phyloP scores from a whole-genome alignment of 2,113 vertebrate species.

The Grus americana region DNA sequence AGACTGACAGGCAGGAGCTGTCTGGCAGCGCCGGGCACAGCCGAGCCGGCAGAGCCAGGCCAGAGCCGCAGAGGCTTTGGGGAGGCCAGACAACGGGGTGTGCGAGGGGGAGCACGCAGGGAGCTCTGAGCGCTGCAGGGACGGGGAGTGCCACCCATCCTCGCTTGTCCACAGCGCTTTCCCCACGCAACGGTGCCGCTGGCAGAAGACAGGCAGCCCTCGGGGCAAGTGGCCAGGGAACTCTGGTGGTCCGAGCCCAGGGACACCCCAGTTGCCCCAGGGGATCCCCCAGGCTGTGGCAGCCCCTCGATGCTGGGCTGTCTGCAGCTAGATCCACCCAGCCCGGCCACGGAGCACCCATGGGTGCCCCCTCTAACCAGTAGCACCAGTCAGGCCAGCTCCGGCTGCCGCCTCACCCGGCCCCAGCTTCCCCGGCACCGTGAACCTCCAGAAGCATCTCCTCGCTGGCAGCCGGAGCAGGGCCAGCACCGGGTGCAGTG shows the following conservation, averaged over 20 bases:
- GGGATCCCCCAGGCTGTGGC: neutral
- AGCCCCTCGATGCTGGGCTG: neutral
- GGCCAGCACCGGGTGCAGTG: neutral
- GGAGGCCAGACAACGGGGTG: neutral
- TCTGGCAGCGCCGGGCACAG: neutral
- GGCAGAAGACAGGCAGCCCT: neutral
- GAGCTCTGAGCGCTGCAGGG: fast-evolving
- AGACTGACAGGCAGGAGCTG: neutral
- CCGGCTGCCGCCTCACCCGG: neutral
- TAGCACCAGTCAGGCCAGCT: slow-evolving; percentile 38
- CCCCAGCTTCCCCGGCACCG: fast-evolving
- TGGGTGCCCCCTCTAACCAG: slow-evolving; percentile 40
- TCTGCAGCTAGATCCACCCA: neutral
- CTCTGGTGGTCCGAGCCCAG: neutral
- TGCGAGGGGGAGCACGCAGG: fast-evolving
- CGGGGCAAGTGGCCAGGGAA: neutral
- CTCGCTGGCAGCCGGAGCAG: fast-evolving
- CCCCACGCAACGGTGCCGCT: fast-evolving
- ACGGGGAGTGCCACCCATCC: fast-evolving
- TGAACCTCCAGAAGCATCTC: neutral
- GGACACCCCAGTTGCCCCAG: neutral
- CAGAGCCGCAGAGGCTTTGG: neutral
- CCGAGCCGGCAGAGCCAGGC: neutral
- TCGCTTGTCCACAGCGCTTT: neutral
- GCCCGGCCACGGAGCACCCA: neutral